Base-by-base conservation (phyloP, 2,888 invertebrate genomes). In the Erebia epiphron region DNA sequence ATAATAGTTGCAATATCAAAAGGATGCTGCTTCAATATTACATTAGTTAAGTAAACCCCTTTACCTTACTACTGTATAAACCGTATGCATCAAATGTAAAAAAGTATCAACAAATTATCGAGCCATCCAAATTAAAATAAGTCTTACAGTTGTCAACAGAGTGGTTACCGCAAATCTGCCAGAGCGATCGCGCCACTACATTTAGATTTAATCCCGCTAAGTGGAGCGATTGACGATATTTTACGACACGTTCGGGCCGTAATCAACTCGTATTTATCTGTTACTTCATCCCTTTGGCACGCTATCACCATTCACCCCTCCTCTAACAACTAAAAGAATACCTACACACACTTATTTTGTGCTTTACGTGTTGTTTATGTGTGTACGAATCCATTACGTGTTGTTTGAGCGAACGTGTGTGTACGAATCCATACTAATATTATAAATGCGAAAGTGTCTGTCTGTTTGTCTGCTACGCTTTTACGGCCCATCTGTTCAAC, bases 181-280 rank as follows among this genome's bases (percentile, higher is more conserved):
- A 70, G 68, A 73, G 71, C 73, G 67, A 72, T 75, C 73, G 61
- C 72, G 68, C 67, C 73, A 75, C 74, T 75, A 83, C 86, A 88
- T 88, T 87, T 86, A 87, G 87, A 87, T 87, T 85, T 89, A 90
- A 90, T 90, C 87, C 82, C 76, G 82, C 81, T 85, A 87, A 89
- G 90, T 89, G 80, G 78, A 74, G 81, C 86, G 87, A 88, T 89
- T 83, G 86, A 85, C 86, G 83, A 87, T 84, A 86, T 84, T 83
- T 85, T 83, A 85, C 83, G 82, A 79, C 75, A 67, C 76, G 77
- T 76, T 73, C 79, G 74, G 72, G 70, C 73, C 72, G 74, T 72
- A 74, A 74, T 74, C 74, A 74, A 74, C 69, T 71, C 65, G 73
- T 74, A 73, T 77, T 73, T 73, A 73, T 65, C 67, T 67, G 50